Percentiles rank a stretch among this genome's conserved stretches.
These are phyloP conservation scores for Sthenelais limicola DNA, from an alignment of 2,888 invertebrate species.

Conservation along the genomic window DNA sequence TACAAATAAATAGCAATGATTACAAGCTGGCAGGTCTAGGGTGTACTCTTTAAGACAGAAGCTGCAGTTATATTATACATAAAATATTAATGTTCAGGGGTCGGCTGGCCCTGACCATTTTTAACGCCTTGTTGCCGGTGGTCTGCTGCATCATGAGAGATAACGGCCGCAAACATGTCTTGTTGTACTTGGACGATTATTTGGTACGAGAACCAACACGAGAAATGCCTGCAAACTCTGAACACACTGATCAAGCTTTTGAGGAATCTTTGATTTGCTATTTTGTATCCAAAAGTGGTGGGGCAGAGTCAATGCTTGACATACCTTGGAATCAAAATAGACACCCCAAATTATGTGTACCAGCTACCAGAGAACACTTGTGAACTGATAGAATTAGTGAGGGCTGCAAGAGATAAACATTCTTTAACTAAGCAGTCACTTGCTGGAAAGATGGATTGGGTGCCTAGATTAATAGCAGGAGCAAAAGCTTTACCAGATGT, in stretches of 20 bases:
- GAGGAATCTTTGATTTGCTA: conserved; percentile 25
- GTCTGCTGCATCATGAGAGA: conserved; percentile 4
- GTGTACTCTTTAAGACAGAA: conserved; percentile 4
- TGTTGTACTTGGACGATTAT: conserved; percentile 32
- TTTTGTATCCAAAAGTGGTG: conserved; percentile 27
- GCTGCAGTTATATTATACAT: background rate
- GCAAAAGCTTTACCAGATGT: background rate
- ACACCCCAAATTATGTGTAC: background rate
- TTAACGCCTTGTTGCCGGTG: conserved; percentile 32
- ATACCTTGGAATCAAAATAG: conserved; percentile 18
- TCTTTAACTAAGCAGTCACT: background rate
- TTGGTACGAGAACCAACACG: background rate
- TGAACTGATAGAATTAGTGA: background rate
- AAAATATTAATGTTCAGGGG: conserved; percentile 16
- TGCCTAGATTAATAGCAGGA: background rate
- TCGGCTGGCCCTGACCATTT: conserved; percentile 13
- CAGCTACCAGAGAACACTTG: background rate
- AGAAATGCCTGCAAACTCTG: background rate
- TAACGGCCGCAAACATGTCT: background rate
- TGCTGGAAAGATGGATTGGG: background rate
- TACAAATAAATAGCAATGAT: background rate
- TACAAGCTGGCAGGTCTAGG: conserved; percentile 6
- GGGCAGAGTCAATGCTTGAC: background rate
- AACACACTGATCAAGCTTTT: background rate
- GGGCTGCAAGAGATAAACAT: background rate